A percentile compares a stretch with the other conserved stretches of the same genome.
These are phyloP conservation scores for Simalia tracyae DNA, from an alignment of 2,797 vertebrate genomes.

Conservation along the genomic window DNA sequence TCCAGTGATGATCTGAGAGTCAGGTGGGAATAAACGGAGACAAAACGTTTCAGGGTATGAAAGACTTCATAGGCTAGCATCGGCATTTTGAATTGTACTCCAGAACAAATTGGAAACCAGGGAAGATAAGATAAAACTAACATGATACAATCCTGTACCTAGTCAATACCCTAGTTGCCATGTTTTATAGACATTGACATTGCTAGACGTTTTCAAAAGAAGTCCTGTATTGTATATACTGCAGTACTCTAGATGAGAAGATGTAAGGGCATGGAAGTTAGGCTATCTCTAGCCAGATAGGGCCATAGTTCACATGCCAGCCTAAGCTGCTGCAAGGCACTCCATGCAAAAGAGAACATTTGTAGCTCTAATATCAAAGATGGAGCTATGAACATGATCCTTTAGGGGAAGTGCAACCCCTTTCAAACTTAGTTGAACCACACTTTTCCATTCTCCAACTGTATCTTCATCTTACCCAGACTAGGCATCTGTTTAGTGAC, in stretches of 20 bases:
- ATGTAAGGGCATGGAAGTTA: background rate
- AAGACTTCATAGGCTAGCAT: too few species aligned
- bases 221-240: background rate
- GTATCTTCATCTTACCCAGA: background rate
- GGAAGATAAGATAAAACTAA: too few species aligned
- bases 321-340: background rate
- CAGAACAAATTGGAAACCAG: too few species aligned
- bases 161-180: too few species aligned
- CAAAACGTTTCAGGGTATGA: too few species aligned
- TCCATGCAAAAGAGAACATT: background rate
- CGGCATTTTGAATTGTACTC: too few species aligned
- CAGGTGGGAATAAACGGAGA: too few species aligned
- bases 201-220: background rate
- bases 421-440: background rate
- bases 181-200: too few species aligned
- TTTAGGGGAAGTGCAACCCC: background rate
- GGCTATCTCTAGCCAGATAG: background rate
- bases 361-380: background rate
- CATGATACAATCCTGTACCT: too few species aligned
- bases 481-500: background rate
- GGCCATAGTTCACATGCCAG: background rate
- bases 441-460: background rate
- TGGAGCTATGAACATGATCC: background rate
- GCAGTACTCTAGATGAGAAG: background rate
- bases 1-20: too few species aligned